These are phyloP conservation scores for Bombus vancouverensis DNA, from an alignment of 1,140 invertebrate species.

Conservation along the genomic window DNA sequence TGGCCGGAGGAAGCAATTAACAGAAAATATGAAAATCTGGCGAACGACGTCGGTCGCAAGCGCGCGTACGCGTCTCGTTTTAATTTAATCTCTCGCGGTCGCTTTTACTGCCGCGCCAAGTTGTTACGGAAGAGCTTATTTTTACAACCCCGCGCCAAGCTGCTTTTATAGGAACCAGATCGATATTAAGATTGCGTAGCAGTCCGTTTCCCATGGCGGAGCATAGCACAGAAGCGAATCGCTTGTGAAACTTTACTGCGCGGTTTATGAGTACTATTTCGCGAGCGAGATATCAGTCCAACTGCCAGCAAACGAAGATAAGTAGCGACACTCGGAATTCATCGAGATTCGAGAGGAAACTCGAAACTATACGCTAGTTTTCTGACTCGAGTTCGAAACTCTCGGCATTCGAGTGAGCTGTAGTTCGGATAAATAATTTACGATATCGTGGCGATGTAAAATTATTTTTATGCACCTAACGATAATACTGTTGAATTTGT, in stretches of 20 bases:
- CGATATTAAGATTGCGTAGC: constrained; percentile 47
- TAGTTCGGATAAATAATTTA: no score
- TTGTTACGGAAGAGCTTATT: constrained; percentile 43
- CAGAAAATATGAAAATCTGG: constrained; percentile 22
- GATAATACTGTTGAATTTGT: no score
- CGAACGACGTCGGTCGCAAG: no score
- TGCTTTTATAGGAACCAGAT: constrained; percentile 45
- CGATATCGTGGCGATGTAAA: no score
- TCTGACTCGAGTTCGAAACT: no score
- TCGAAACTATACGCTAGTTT: no score
- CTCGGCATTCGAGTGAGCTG: no score
- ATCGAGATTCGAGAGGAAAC: no score
- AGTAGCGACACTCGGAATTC: no score
- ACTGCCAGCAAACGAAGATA: no score
- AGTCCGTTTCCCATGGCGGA: neutral
- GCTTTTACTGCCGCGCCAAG: constrained; percentile 37
- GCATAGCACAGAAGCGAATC: neutral
- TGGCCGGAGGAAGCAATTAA: constrained; percentile 10
- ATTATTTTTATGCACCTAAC: no score
- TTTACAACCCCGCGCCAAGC: constrained; percentile 38
- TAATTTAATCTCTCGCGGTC: constrained; percentile 41
- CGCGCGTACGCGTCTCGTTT: neutral
- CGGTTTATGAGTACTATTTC: constrained; percentile 24
- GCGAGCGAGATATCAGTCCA: no score
- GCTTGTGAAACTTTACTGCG: constrained; percentile 19